Conservation (phyloP, 2,113 vertebrate genomes). For the Artemisiospiza belli region DNA sequence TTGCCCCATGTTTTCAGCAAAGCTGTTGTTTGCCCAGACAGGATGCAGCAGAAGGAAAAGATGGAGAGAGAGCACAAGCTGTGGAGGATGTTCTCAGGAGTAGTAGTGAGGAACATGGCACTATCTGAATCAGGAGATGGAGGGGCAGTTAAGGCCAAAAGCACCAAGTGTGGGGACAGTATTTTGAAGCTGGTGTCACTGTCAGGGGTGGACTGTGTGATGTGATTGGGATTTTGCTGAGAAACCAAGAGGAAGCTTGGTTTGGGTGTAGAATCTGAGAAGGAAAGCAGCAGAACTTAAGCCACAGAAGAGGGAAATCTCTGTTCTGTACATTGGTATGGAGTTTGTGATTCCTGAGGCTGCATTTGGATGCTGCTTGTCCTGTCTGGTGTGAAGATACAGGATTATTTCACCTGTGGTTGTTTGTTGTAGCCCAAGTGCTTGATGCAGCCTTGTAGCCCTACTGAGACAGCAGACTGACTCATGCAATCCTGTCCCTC, state of each 20-base stretch:
- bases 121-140: background rate
- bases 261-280: background rate
- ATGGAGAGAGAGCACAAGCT: background rate
- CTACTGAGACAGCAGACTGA: background rate
- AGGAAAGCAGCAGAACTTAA: background rate
- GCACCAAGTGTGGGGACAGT: background rate
- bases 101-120: background rate
- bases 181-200: background rate
- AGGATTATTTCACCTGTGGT: background rate
- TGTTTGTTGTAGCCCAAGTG: background rate
- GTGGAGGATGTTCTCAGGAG: background rate
- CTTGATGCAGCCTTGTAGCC: background rate
- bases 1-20: background rate
- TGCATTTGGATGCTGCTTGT: background rate
- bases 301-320: background rate
- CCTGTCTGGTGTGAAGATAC: background rate
- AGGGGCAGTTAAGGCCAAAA: background rate
- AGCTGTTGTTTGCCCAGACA: background rate
- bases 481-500: background rate
- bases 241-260: background rate
- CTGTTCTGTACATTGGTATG: background rate
- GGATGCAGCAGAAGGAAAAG: background rate
- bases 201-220: background rate
- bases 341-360: background rate
- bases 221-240: background rate